Evolutionary conservation across 2,888 invertebrate genomes (phyloP).

Genomic region (Tineola bisselliella): DNA sequence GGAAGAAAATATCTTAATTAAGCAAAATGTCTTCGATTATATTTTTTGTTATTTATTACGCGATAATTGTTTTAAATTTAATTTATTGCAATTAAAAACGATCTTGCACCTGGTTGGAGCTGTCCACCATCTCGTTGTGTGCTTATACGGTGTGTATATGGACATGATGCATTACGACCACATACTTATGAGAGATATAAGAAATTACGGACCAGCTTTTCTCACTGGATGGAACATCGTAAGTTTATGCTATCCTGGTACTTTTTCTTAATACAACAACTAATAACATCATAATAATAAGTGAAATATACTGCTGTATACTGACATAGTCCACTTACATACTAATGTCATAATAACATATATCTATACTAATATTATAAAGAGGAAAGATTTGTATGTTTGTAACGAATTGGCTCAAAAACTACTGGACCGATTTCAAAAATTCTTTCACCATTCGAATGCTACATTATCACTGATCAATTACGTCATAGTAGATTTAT

Average conservation of each 20-base stretch:
- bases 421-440: too few species aligned
- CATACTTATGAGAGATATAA: neutral
- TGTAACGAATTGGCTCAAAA: too few species aligned
- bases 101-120: neutral
- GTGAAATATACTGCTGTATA: too few species aligned
- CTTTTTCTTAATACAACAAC: too few species aligned
- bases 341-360: too few species aligned
- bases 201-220: neutral
- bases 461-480: too few species aligned
- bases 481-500: too few species aligned
- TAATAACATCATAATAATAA: too few species aligned
- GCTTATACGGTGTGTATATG: neutral
- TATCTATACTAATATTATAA: too few species aligned
- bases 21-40: slow-evolving; percentile 43
- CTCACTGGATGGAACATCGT: slow-evolving; percentile 4
- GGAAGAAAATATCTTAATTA: neutral
- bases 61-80: slow-evolving; percentile 51
- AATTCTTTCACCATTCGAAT: too few species aligned
- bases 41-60: slow-evolving; percentile 48
- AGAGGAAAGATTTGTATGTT: too few species aligned
- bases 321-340: too few species aligned
- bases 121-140: neutral
- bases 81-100: slow-evolving; percentile 21
- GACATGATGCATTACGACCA: neutral
- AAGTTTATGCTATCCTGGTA: neutral